These are phyloP conservation scores for Acanthis flammea DNA, from an alignment of 2,797 vertebrate species.

Conservation along the genomic window DNA sequence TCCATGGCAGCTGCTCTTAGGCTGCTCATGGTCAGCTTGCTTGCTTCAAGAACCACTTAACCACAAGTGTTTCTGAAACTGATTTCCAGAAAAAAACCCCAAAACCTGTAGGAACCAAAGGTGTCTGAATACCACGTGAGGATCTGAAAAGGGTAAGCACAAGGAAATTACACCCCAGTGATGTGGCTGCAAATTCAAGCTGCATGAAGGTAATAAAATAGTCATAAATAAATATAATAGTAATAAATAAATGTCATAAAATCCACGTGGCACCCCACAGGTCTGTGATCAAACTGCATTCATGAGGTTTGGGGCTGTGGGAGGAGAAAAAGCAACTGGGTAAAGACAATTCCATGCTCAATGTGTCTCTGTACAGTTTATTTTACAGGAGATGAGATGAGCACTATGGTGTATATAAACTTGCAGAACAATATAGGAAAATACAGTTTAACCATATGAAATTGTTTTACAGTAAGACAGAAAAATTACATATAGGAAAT, in stretches of 20 bases:
- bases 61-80: not conserved
- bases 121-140: not conserved
- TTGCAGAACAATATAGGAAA: constrained; percentile 57
- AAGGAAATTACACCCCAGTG: not conserved
- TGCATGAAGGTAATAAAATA: not conserved
- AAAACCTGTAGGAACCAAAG: not conserved
- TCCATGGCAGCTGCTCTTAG: not conserved
- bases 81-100: not conserved
- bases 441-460: constrained; percentile 72
- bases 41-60: not conserved
- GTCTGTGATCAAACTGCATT: not conserved
- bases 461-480: constrained; percentile 69
- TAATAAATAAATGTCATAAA: not conserved
- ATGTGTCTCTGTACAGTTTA: constrained; percentile 72
- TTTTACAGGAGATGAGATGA: constrained; percentile 73
- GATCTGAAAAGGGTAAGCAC: not conserved
- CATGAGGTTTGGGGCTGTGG: not conserved
- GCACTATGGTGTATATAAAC: constrained; percentile 68
- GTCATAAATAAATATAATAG: not conserved
- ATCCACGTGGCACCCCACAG: not conserved
- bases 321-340: not conserved
- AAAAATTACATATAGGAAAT: constrained; percentile 67
- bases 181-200: not conserved
- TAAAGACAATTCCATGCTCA: constrained; percentile 29
- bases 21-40: not conserved